These are phyloP conservation scores for Polymixis flavicincta DNA, from an alignment of 2,888 invertebrate species.

Conservation along the genomic window DNA sequence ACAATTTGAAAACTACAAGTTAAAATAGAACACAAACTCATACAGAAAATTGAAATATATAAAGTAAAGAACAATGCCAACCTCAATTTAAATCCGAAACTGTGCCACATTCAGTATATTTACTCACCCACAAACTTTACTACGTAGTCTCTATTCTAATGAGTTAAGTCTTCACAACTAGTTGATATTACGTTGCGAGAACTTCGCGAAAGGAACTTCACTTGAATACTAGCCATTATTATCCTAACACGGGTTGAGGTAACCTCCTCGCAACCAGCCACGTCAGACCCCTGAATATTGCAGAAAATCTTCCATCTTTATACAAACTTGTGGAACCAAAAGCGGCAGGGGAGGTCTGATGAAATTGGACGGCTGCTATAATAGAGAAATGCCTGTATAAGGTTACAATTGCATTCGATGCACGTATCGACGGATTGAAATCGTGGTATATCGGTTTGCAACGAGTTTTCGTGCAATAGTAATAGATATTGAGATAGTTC, in stretches of 20 bases:
- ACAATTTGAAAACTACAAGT: conserved; percentile 26
- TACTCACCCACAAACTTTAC: conserved; percentile 60
- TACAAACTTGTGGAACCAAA: background rate
- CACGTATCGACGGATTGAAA: conserved; percentile 75
- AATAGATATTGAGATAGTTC: conserved; percentile 55
- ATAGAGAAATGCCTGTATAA: conserved; percentile 67
- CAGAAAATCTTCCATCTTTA: conserved; percentile 33
- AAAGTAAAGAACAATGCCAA: conserved; percentile 47
- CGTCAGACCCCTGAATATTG: conserved; percentile 58
- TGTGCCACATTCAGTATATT: conserved; percentile 58
- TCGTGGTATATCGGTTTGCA: conserved; percentile 74
- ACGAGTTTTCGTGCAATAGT: conserved; percentile 66
- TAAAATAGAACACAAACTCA: conserved; percentile 44
- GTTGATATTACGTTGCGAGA: conserved; percentile 69
- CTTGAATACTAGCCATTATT: conserved; percentile 73
- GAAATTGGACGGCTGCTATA: conserved; percentile 52
- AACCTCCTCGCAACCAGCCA: conserved; percentile 67
- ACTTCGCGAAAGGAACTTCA: conserved; percentile 68
- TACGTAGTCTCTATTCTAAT: conserved; percentile 69
- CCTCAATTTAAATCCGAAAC: conserved; percentile 51
- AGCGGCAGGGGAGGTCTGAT: conserved; percentile 38
- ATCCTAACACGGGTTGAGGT: conserved; percentile 75
- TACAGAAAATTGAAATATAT: conserved; percentile 49
- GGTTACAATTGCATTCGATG: conserved; percentile 72
- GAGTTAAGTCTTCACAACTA: conserved; percentile 71